phyloP scores from a whole-genome alignment of 2,888 invertebrate species.

The Bellardia bayeri region DNA sequence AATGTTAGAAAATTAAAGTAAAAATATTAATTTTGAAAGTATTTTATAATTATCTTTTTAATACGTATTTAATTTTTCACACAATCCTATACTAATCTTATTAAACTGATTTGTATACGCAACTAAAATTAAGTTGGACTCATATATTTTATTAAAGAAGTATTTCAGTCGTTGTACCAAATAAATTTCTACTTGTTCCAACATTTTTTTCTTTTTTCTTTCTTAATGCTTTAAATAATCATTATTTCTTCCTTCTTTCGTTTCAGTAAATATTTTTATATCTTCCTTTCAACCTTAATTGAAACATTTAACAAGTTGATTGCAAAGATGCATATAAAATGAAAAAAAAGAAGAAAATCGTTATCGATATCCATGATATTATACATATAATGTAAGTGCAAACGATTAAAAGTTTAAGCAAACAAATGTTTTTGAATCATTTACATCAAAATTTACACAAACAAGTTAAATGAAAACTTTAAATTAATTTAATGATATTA shows the following conservation, averaged over 20 bases:
- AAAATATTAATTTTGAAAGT: too few species aligned
- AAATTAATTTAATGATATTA: neutral
- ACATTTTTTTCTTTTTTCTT: neutral
- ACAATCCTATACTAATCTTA: too few species aligned
- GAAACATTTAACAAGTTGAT: conserved; percentile 4
- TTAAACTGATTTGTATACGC: too few species aligned
- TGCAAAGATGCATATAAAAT: neutral
- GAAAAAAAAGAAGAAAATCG: neutral
- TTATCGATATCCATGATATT: neutral
- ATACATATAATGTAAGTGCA: neutral
- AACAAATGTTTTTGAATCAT: neutral
- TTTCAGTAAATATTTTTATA: neutral
- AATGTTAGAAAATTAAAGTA: neutral
- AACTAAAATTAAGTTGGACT: too few species aligned
- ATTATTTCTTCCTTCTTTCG: neutral
- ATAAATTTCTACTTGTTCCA: neutral
- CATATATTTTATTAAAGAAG: too few species aligned
- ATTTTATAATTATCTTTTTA: too few species aligned
- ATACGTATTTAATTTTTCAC: too few species aligned
- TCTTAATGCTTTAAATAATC: neutral
- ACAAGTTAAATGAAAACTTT: neutral
- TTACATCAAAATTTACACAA: neutral
- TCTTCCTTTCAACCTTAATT: conserved; percentile 5
- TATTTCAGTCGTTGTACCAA: too few species aligned
- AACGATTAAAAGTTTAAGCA: neutral